Base-by-base conservation (phyloP, 2,113 vertebrate species). In the Macquaria ambigua region DNA sequence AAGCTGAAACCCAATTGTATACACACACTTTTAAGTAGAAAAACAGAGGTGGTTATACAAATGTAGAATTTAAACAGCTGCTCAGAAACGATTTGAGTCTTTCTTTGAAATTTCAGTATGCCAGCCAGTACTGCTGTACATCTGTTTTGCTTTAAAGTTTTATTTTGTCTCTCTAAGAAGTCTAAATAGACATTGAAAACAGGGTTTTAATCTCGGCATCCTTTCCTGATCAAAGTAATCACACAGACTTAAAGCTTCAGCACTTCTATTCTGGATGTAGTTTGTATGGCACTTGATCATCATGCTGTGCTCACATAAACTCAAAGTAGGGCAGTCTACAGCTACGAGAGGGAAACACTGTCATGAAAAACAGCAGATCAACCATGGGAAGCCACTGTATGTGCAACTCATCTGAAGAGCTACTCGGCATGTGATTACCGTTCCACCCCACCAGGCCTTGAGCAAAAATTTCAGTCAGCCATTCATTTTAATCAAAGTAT, bases 401-500 rank as follows among this genome's bases (percentile, higher is more conserved):
- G 79, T 69, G 50, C 37, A 79, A 79, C 81, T 61, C 71, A 63
- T 81, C 67, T 70, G 59, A 81, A n/a, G 16, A 81, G 81, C 34
- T 66, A 48, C 78, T 55, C 50, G 55, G 34, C 53, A 59, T 68
- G 58, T 88, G 37, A 86, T 86, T 77, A 69, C 41, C 0, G 66
- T 87, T 89, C 74, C 63, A 53, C 46, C 25, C 34, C 70, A 85
- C 2, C 39, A 56, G 79, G 48, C 63, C 31, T 58, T 16, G 12
- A 39, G n/a, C 61, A 80, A 70, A 71, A 28, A 43, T n/a, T 48
- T 77, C 83, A 72, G 3, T 63, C 80, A 83, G 70, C 80, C 53
- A 31, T 87, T 79, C 2, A 70, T 92, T 91, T 81, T 78, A 79
- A 84, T 88, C 62, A 90, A 84, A 70, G 21, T 31, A 58, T n/a